Conservation (phyloP, 2,888 invertebrate genomes). For the Helobdella robusta region DNA sequence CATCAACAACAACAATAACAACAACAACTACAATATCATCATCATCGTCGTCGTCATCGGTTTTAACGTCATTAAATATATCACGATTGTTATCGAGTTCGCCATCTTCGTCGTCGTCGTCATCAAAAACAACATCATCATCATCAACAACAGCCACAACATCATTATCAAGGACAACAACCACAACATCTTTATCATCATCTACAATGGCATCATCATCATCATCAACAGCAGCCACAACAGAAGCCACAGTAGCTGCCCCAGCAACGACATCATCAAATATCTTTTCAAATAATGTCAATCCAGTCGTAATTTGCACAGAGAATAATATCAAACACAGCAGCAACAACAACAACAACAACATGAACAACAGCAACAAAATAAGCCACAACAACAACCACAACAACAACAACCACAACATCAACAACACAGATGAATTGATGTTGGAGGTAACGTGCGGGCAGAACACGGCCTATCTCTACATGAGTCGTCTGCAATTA, state of each 20-base stretch:
- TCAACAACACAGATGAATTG: conserved; percentile 17
- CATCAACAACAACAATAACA: not conserved
- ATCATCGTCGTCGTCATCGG: not conserved
- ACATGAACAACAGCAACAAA: not conserved
- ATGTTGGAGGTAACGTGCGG: conserved; percentile 48
- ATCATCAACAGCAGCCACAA: not conserved
- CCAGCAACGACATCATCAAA: not conserved
- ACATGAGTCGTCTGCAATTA: conserved; percentile 48
- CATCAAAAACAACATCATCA: conserved; percentile 20
- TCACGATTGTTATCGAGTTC: conserved; percentile 14
- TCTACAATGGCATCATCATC: not conserved
- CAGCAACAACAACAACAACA: not conserved
- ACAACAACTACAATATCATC: not conserved
- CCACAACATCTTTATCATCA: conserved; percentile 21
- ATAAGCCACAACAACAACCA: too few species aligned
- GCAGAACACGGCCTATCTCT: conserved; percentile 45
- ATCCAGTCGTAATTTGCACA: not conserved
- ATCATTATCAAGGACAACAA: conserved; percentile 20
- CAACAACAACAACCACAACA: conserved; percentile 2
- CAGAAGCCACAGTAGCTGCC: not conserved
- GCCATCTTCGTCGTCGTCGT: conserved; percentile 15
- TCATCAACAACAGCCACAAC: conserved; percentile 24
- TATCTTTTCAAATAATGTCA: not conserved
- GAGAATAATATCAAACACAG: not conserved
- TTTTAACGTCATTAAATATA: not conserved